Conservation (phyloP, 2,888 invertebrate genomes). For the Athripsodes cinereus region DNA sequence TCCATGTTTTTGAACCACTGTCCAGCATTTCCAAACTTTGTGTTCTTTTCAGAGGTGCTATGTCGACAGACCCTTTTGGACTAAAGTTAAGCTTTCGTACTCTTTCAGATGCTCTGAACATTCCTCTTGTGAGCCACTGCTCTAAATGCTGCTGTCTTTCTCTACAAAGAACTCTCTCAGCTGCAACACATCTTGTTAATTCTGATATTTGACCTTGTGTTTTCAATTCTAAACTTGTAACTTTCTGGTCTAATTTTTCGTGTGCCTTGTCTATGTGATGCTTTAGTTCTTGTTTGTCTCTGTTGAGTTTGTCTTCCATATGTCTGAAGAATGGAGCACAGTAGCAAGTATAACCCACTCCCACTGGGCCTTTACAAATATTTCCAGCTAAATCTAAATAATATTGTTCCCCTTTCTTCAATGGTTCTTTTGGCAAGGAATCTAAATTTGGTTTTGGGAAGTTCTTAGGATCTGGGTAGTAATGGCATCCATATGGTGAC, state of each 20-base stretch:
- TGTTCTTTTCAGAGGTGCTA: slow-evolving; percentile 58
- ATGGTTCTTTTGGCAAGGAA: slow-evolving; percentile 78
- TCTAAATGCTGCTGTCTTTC: slow-evolving; percentile 63
- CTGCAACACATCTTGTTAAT: slow-evolving; percentile 59
- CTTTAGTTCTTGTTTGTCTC: slow-evolving; percentile 73
- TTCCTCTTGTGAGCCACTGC: slow-evolving; percentile 61
- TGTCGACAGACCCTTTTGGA: slow-evolving; percentile 49
- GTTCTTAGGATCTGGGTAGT: slow-evolving; percentile 78
- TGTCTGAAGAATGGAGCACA: slow-evolving; percentile 89
- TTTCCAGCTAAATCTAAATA: slow-evolving; percentile 92
- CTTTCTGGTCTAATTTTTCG: slow-evolving; percentile 71
- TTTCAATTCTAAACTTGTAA: slow-evolving; percentile 69
- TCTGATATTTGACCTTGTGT: slow-evolving; percentile 68
- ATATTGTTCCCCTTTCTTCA: slow-evolving; percentile 86
- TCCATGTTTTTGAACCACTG: slow-evolving; percentile 44
- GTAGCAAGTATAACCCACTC: slow-evolving; percentile 87
- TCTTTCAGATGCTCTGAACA: slow-evolving; percentile 52
- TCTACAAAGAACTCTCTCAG: slow-evolving; percentile 56
- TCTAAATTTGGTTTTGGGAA: slow-evolving; percentile 82
- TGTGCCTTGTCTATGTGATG: slow-evolving; percentile 74
- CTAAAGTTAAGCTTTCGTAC: slow-evolving; percentile 44
- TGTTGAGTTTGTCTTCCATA: slow-evolving; percentile 76
- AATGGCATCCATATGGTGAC: slow-evolving; percentile 91
- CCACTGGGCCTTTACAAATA: slow-evolving; percentile 92
- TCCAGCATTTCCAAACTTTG: slow-evolving; percentile 67